Evolutionary conservation across 2,113 vertebrate genomes (phyloP), one percentile per base, ranked within the genome.

Genomic region (Telmatochromis sp.): DNA sequence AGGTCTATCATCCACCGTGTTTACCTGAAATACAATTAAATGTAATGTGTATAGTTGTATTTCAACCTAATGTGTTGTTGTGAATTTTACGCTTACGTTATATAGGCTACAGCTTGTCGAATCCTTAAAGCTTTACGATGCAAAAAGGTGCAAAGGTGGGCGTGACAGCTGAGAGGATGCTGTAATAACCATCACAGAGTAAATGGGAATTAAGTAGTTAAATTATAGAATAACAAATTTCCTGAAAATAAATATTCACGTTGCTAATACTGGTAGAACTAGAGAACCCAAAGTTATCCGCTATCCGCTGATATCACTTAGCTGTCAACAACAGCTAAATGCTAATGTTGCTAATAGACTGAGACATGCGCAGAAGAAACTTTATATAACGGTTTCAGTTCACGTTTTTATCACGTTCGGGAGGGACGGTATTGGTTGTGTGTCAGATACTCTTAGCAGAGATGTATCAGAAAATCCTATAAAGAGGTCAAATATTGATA

Each of bases 301-400:
- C 21, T 71, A 42, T 71, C 3, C 8, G 11, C 60, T 12, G 19
- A 73, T 2, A 35, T 63, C 9, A 35, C 19, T 7, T 63, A 63
- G 9, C 31, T 63, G 21, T 71, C 9, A 73, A 40, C 23, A 73
- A 31, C 7, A 45, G 53, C 82, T 33, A 26, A 28, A 31, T 19
- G 51, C 10, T 19, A 28, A 21, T 57, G 15, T 35, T 78, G 73
- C 45, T 78, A 54, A 31, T 7, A 31, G n/a, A 15, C 15, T 14
- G 6, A 80, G 33, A 73, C 37, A 33, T 21, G 26, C 9, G 55
- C 73, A 78, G 55, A 40, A 33, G 26, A 54, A 57, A 63, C 51
- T 45, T 94, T 92, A 90, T 50, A 28, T 85, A 94, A 94, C 80
- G 7, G 15, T 42, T 85, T 81, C 4, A 42, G 33, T 53, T 89